These are phyloP conservation scores for Selenia dentaria DNA, from an alignment of 2,888 invertebrate genomes.

Conservation along the genomic window DNA sequence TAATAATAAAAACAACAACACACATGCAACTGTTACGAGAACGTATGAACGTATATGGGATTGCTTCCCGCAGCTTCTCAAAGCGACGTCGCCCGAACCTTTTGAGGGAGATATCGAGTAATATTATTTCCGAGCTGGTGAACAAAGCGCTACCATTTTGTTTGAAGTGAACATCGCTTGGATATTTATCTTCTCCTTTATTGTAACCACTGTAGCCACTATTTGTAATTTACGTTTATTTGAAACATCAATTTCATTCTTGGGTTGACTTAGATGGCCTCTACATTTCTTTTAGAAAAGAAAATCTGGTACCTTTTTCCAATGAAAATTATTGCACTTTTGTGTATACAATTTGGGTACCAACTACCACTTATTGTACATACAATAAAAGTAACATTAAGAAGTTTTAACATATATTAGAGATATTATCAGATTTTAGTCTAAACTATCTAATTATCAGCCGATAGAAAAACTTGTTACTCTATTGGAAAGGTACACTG, in stretches of 20 bases:
- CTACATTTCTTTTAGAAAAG: constrained; percentile 6
- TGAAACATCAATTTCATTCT: constrained; percentile 26
- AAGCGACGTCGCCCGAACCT: constrained; percentile 47
- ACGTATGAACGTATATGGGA: constrained; percentile 58
- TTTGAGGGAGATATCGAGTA: constrained; percentile 67
- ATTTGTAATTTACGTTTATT: constrained; percentile 46
- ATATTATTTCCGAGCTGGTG: constrained; percentile 75
- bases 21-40: constrained; percentile 55
- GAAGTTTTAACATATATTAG: too few species aligned
- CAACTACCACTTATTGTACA: too few species aligned
- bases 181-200: constrained; percentile 56
- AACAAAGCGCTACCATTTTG: constrained; percentile 58
- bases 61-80: constrained; percentile 58
- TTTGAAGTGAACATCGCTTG: constrained; percentile 56
- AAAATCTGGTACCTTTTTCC: constrained; percentile 4
- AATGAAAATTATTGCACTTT: constrained; percentile 18
- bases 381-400: too few species aligned
- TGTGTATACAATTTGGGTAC: too few species aligned
- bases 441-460: too few species aligned
- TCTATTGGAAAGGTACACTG: too few species aligned
- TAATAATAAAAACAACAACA: constrained; percentile 47
- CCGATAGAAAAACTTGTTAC: too few species aligned
- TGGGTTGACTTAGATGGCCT: constrained; percentile 9
- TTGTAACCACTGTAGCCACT: constrained; percentile 46
- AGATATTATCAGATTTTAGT: too few species aligned